These are phyloP conservation scores for Dipodomys ordii DNA, from an alignment of 2,113 vertebrate genomes.

Conservation along the genomic window DNA sequence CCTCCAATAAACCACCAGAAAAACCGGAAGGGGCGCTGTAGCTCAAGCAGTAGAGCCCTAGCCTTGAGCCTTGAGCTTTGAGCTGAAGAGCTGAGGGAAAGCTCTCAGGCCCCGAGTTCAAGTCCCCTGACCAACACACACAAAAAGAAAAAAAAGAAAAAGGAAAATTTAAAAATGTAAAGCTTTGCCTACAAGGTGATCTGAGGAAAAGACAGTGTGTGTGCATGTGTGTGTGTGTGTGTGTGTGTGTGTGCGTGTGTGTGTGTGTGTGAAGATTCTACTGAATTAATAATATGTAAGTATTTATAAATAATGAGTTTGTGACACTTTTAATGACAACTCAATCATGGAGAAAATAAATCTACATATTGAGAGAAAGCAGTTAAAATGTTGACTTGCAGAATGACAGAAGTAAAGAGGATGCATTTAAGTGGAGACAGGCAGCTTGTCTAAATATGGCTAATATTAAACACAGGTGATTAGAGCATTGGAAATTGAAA, in stretches of 20 bases:
- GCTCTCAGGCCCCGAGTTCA: too few species aligned
- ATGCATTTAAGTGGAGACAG: slow-evolving; percentile 80
- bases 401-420: slow-evolving; percentile 80
- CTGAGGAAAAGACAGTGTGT: slow-evolving; percentile 54
- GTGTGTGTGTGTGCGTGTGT: neutral
- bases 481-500: slow-evolving; percentile 87
- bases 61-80: too few species aligned
- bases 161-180: slow-evolving; percentile 47
- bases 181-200: slow-evolving; percentile 76
- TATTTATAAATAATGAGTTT: slow-evolving; percentile 85
- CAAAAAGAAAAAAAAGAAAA: too few species aligned
- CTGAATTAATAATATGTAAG: slow-evolving; percentile 82
- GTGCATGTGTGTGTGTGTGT: too few species aligned
- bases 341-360: slow-evolving; percentile 62
- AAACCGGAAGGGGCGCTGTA: too few species aligned
- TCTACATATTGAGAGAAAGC: slow-evolving; percentile 78
- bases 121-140: too few species aligned
- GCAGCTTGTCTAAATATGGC: slow-evolving; percentile 88
- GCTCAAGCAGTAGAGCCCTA: too few species aligned
- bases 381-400: slow-evolving; percentile 79
- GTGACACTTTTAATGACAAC: slow-evolving; percentile 85
- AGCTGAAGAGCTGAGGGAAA: too few species aligned
- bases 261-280: slow-evolving; percentile 69
- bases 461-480: slow-evolving; percentile 87
- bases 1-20: too few species aligned